These are phyloP conservation scores for Pocillopora verrucosa DNA, from an alignment of 64 coral and sea anemone genomes.

Conservation along the genomic window DNA sequence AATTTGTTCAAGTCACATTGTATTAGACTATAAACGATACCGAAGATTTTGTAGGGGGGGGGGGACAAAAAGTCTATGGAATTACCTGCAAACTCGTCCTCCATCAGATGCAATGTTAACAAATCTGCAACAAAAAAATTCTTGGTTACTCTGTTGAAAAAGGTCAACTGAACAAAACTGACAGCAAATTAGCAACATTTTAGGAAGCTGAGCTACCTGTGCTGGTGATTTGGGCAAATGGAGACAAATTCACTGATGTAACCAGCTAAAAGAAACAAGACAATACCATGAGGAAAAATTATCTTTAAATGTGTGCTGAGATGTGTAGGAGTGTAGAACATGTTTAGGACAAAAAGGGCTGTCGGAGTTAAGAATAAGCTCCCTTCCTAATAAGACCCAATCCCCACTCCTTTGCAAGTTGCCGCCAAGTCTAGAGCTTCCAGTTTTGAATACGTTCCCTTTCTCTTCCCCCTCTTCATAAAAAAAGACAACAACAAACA, in stretches of 20 bases:
- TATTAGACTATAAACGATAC: too few species aligned
- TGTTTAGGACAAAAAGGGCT: too few species aligned
- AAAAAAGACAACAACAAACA: too few species aligned
- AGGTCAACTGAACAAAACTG: not conserved
- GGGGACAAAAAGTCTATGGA: too few species aligned
- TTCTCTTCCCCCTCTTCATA: not conserved
- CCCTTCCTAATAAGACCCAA: too few species aligned
- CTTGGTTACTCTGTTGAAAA: not conserved
- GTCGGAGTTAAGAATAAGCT: too few species aligned
- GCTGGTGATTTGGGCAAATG: slow-evolving; percentile 89
- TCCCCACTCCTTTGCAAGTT: too few species aligned
- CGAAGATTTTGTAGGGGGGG: too few species aligned
- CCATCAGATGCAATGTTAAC: slow-evolving; percentile 96
- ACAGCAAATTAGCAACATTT: not conserved
- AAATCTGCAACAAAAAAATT: slow-evolving; percentile 46
- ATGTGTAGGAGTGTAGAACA: too few species aligned
- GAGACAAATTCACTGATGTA: slow-evolving; percentile 95
- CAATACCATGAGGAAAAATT: not conserved
- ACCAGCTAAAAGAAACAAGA: slow-evolving; percentile 67
- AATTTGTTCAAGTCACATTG: not conserved
- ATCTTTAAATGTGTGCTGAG: not conserved
- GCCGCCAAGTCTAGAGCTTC: too few species aligned
- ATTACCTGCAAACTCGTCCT: slow-evolving; percentile 94
- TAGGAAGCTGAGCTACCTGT: slow-evolving; percentile 49
- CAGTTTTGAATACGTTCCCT: not conserved